Evolutionary conservation across 2,113 vertebrate genomes (phyloP).

Genomic region (Leptocoma aspasia): DNA sequence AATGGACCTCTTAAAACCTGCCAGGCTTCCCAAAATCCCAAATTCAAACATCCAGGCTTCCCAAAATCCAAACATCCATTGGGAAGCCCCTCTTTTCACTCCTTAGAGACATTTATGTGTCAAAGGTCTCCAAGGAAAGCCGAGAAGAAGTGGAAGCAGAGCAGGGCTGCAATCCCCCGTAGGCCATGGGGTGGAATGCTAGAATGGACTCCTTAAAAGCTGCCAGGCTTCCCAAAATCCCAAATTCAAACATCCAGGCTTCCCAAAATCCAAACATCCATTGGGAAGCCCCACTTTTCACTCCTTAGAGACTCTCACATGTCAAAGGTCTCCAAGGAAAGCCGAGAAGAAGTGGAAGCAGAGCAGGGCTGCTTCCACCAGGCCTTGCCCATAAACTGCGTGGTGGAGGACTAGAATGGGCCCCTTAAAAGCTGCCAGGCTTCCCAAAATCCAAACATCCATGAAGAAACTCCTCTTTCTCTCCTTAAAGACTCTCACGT

Average conservation of each 20-base stretch:
- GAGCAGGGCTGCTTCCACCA: rapidly evolving
- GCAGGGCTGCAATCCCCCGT: rapidly evolving
- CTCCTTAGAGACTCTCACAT: neutral
- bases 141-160: neutral
- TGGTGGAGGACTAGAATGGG: neutral
- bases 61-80: neutral
- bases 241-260: neutral
- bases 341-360: too few species aligned
- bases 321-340: too few species aligned
- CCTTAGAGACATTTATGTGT: neutral
- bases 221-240: neutral
- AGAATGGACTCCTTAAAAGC: neutral
- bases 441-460: neutral
- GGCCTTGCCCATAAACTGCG: rapidly evolving
- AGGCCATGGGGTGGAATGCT: neutral
- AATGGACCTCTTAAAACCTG: too few species aligned
- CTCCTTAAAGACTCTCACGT: neutral
- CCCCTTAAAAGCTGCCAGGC: neutral
- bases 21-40: too few species aligned
- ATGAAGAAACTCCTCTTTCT: rapidly evolving
- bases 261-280: neutral
- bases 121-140: neutral
- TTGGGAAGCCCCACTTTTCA: rapidly evolving
- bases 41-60: neutral
- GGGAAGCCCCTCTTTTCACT: neutral